These are phyloP conservation scores for Apotomis capreana DNA, from an alignment of 2,888 invertebrate genomes.

Conservation along the genomic window DNA sequence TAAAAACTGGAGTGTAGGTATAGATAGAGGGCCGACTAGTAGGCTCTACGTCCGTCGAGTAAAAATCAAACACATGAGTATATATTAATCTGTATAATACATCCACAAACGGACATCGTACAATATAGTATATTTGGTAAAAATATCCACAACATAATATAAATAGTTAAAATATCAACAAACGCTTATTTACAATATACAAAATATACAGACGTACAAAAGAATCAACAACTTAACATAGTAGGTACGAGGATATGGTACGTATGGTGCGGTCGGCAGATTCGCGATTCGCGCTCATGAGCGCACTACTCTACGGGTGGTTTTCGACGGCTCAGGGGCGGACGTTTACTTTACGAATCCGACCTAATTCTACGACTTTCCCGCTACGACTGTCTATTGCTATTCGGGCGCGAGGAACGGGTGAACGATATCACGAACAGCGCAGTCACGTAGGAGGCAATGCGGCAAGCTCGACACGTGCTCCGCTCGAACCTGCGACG, in stretches of 20 bases:
- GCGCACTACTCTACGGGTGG: too few species aligned
- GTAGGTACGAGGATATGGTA: conserved; percentile 53
- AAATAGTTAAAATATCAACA: conserved; percentile 82
- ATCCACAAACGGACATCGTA: conserved; percentile 48
- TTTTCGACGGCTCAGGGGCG: neutral
- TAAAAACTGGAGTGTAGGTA: too few species aligned
- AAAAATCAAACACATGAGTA: conserved; percentile 31
- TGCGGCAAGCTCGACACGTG: too few species aligned
- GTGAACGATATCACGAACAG: too few species aligned
- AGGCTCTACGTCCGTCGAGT: too few species aligned
- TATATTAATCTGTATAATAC: conserved; percentile 52
- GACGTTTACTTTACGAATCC: neutral
- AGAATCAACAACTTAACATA: conserved; percentile 69
- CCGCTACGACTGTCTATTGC: too few species aligned
- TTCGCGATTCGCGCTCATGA: conserved; percentile 73
- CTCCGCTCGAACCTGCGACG: too few species aligned
- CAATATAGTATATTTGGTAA: conserved; percentile 77
- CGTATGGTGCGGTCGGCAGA: conserved; percentile 28
- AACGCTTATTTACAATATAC: conserved; percentile 80
- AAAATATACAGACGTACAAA: conserved; percentile 77
- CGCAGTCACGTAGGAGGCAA: too few species aligned
- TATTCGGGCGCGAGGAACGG: too few species aligned
- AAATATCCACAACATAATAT: conserved; percentile 80
- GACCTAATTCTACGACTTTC: too few species aligned
- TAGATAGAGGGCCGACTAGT: too few species aligned